phyloP scores from a whole-genome alignment of 2,113 vertebrate genomes.

The Rhipidura dahli region DNA sequence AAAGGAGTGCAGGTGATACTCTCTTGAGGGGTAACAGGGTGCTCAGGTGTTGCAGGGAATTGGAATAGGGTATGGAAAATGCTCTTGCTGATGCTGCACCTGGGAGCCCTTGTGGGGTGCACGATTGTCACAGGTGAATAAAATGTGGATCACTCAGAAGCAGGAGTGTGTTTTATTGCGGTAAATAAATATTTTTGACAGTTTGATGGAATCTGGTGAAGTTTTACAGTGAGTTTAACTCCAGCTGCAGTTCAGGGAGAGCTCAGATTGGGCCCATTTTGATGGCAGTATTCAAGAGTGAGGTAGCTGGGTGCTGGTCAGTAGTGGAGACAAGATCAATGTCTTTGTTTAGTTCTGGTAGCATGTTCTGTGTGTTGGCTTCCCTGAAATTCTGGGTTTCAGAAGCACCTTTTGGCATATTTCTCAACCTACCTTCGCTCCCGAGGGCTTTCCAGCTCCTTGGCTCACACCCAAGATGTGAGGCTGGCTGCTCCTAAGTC shows the following conservation, averaged over 20 bases:
- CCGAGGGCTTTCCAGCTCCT: neutral
- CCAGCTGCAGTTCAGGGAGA: neutral
- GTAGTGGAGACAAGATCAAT: neutral
- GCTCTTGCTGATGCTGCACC: neutral
- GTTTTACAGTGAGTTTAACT: neutral
- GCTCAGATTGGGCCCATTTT: neutral
- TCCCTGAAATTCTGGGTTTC: neutral
- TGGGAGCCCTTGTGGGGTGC: neutral
- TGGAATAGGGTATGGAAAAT: neutral
- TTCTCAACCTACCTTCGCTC: neutral
- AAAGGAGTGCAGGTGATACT: rapidly evolving
- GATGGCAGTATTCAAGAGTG: neutral
- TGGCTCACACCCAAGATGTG: neutral
- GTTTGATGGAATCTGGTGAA: neutral
- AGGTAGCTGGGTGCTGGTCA: neutral
- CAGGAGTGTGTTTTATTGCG: neutral
- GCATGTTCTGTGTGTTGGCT: neutral
- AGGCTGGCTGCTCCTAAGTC: neutral
- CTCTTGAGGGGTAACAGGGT: neutral
- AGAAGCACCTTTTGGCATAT: neutral
- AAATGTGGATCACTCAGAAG: neutral
- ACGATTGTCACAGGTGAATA: neutral
- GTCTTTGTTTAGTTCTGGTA: neutral
- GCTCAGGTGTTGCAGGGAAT: neutral
- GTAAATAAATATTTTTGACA: neutral